Base-by-base conservation (phyloP, 1,140 invertebrate species). In the Amyelois transitella region DNA sequence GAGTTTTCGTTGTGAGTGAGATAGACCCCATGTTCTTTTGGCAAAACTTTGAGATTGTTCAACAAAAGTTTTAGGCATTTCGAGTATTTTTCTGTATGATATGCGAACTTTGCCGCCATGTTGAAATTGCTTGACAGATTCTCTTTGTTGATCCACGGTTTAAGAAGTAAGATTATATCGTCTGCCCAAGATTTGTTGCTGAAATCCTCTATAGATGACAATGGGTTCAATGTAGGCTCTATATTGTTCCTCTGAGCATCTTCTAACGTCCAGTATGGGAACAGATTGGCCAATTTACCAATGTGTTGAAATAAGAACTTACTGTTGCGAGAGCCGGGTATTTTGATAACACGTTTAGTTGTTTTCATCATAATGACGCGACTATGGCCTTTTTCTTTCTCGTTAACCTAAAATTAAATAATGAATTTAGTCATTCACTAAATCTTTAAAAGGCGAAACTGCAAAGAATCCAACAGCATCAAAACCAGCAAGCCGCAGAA, bases 311-410 rank as follows among this genome's bases (percentile, higher is more conserved):
- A 88, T 2, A 80, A 18, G 48, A 85, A 88, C 54, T 85, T 86
- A 58, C 84, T 83, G 47, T 66, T 75, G 52, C 72, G 62, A 51
- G 62, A 75, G 0, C 79, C 73, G 5, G 84, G 84, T 53, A 88
- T 86, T 64, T 85, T 88, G 22, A 88, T 88, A 0, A 88, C 80
- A 0, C 84, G 72, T 55, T 85, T 88, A 6, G 82, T 86, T 1
- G 84, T 88, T 54, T 88, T 86, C 84, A 88, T 88, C 80, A 84
- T 83, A 44, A 88, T 83, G 0, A 88, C 65, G 6, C 80, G 65
- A 28, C 75, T 83, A 6, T 51, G 70, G 0, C 58, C 64, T 62
- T 81, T 81, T 43, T 77, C 75, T 55, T 66, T 76, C 50, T 84
- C 81, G 19, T 65, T 74, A 20, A 14, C 5, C n/a, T n/a, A n/a